These are phyloP conservation scores for Chloromyia formosa DNA, from an alignment of 2,888 invertebrate genomes.

Conservation along the genomic window DNA sequence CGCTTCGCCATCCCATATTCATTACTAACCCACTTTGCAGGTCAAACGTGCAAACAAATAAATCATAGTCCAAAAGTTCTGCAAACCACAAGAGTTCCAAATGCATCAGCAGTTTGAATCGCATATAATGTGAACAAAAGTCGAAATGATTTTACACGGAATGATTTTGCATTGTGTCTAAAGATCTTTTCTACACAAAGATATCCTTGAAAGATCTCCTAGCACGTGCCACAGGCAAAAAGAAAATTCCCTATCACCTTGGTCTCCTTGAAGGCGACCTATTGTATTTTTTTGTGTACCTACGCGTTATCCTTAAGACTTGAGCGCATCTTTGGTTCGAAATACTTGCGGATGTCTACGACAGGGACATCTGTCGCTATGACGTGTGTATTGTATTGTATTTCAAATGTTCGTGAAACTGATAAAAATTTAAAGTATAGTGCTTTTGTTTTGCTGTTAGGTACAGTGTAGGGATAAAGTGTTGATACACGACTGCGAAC, in stretches of 20 bases:
- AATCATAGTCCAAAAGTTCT: constrained; percentile 16
- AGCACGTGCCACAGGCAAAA: constrained; percentile 36
- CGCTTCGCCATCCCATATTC: too few species aligned
- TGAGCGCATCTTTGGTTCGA: constrained; percentile 24
- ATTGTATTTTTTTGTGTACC: constrained; percentile 31
- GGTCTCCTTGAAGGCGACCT: constrained; percentile 5
- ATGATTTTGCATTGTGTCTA: constrained; percentile 4
- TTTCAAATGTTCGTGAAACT: constrained; percentile 24
- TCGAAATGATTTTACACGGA: constrained; percentile 23
- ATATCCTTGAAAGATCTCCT: constrained; percentile 34
- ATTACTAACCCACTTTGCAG: too few species aligned
- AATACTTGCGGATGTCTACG: background rate
- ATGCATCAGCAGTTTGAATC: constrained; percentile 39
- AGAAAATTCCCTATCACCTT: constrained; percentile 20
- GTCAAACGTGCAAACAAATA: background rate
- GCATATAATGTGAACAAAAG: constrained; percentile 29
- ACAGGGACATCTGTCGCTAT: constrained; percentile 31
- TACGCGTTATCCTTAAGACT: constrained; percentile 35
- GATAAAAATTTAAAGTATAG: background rate
- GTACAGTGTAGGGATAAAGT: background rate
- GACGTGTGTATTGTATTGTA: background rate
- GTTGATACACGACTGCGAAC: too few species aligned
- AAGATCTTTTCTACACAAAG: constrained; percentile 2
- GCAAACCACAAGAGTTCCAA: constrained; percentile 34
- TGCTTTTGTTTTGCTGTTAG: too few species aligned